Conservation (phyloP, 2,888 invertebrate species). For the Margaritifera margaritifera region DNA sequence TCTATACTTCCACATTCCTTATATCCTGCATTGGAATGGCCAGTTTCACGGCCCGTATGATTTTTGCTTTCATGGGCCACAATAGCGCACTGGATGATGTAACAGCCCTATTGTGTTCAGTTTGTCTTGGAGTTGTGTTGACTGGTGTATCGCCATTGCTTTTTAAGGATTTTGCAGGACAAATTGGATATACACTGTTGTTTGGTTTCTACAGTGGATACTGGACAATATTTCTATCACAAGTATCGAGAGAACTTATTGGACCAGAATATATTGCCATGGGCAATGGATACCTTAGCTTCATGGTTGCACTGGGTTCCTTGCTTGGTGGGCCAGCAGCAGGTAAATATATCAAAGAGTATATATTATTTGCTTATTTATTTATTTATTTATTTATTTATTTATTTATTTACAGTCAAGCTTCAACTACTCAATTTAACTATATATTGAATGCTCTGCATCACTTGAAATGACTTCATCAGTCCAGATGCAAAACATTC, state of each 20-base stretch:
- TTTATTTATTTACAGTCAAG: background rate
- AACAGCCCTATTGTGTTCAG: slow-evolving; percentile 62
- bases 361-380: too few species aligned
- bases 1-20: slow-evolving; percentile 57
- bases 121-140: slow-evolving; percentile 64
- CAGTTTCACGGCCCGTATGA: slow-evolving; percentile 60
- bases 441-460: too few species aligned
- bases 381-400: too few species aligned
- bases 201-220: slow-evolving; percentile 70
- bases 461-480: too few species aligned
- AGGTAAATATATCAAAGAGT: slow-evolving; percentile 39
- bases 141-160: slow-evolving; percentile 66
- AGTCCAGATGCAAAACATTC: too few species aligned
- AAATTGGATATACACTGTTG: slow-evolving; percentile 67
- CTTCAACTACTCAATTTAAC: too few species aligned
- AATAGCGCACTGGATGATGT: slow-evolving; percentile 67
- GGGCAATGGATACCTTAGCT: slow-evolving; percentile 66
- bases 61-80: slow-evolving; percentile 68
- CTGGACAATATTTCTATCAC: slow-evolving; percentile 69
- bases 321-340: slow-evolving; percentile 64
- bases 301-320: slow-evolving; percentile 67
- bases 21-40: slow-evolving; percentile 65
- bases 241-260: slow-evolving; percentile 62
- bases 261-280: slow-evolving; percentile 66
- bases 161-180: slow-evolving; percentile 66